phyloP scores from a whole-genome alignment of 1,140 invertebrate genomes.

The Penaeus indicus region DNA sequence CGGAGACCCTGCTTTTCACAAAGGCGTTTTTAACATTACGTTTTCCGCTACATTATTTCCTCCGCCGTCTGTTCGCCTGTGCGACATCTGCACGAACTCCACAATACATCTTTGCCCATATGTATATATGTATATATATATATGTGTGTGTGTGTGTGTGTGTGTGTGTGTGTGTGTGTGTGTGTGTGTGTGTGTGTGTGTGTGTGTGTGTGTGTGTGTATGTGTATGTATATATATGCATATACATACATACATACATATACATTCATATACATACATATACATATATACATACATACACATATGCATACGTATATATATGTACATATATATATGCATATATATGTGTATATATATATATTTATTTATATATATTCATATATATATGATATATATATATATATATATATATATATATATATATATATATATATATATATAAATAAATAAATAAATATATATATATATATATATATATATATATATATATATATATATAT shows the following conservation, averaged over 20 bases:
- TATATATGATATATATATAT: constrained; percentile 15
- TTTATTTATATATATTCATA: background rate
- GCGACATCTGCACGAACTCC: no score
- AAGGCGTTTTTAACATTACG: background rate
- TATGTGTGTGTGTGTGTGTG: no score
- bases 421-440: constrained; percentile 16
- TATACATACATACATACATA: no score
- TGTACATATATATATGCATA: background rate
- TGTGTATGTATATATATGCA: no score
- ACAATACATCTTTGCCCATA: background rate
- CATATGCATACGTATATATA: no score
- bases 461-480: background rate
- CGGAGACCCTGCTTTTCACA: no score
- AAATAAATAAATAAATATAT: background rate
- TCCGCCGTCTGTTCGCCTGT: background rate
- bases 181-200: no score
- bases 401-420: background rate
- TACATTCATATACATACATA: background rate
- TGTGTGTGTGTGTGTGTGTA: no score
- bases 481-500: background rate
- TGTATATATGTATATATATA: background rate
- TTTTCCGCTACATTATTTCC: background rate
- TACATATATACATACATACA: constrained; percentile 12
- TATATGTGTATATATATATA: constrained; percentile 8
- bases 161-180: no score